Conservation (phyloP, 2,113 vertebrate genomes). For the Girardinichthys multiradiatus region DNA sequence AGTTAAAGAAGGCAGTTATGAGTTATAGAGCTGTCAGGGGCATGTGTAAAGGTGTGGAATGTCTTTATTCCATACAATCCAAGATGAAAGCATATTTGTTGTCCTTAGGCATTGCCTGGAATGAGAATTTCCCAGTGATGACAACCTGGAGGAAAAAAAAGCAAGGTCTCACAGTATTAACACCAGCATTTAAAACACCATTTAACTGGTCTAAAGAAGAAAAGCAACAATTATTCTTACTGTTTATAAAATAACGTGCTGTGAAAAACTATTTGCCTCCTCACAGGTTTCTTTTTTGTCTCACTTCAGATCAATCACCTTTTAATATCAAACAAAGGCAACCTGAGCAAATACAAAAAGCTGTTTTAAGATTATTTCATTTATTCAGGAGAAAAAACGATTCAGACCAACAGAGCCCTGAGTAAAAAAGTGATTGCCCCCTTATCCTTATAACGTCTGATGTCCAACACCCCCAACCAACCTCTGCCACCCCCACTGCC, state of each 20-base stretch:
- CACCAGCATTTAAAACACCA: neutral
- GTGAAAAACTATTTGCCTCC: neutral
- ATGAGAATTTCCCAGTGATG: neutral
- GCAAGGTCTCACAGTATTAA: neutral
- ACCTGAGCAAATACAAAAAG: neutral
- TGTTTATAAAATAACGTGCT: neutral
- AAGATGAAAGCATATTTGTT: slow-evolving; percentile 47
- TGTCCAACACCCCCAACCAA: too few relatives aligned
- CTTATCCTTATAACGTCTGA: neutral
- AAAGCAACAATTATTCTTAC: neutral
- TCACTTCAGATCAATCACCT: neutral
- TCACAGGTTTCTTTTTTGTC: neutral
- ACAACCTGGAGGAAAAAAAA: too few relatives aligned
- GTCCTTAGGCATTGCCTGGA: neutral
- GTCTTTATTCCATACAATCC: slow-evolving; percentile 29
- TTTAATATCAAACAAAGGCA: neutral
- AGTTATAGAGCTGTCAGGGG: slow-evolving; percentile 52
- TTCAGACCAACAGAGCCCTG: too few relatives aligned
- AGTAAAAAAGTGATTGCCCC: neutral
- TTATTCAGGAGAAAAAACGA: neutral
- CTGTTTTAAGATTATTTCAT: neutral
- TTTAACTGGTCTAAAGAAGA: neutral
- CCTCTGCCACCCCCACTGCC: too few relatives aligned
- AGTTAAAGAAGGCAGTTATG: slow-evolving; percentile 54
- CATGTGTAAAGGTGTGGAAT: slow-evolving; percentile 43